Evolutionary conservation across 2,797 vertebrate genomes (phyloP).

Genomic region (Megalops cyprinoides): DNA sequence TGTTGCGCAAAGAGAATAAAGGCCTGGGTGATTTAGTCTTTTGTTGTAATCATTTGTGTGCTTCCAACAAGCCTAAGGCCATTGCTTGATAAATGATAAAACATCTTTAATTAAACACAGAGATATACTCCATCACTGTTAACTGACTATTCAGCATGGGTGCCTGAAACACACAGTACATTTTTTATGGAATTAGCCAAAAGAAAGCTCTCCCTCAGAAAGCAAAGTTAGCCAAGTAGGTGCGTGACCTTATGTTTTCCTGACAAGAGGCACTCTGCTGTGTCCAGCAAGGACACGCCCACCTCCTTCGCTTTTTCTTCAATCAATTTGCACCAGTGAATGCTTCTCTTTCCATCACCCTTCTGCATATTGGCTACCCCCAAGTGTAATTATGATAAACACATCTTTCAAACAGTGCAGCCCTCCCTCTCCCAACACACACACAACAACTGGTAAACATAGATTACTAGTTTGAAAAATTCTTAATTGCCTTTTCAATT

Average conservation of each 20-base stretch:
- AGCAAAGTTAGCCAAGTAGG: conserved; percentile 58
- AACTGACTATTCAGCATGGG: not conserved
- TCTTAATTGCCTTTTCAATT: conserved; percentile 3
- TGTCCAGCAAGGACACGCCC: conserved; percentile 68
- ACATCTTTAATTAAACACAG: not conserved
- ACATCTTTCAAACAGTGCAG: conserved; percentile 37
- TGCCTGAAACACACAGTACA: not conserved
- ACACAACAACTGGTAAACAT: conserved; percentile 25
- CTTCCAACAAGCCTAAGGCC: not conserved
- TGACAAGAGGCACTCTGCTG: conserved; percentile 55
- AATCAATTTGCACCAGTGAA: conserved; percentile 68
- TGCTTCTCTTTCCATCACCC: conserved; percentile 65
- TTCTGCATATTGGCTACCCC: conserved; percentile 41
- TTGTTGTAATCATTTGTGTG: not conserved
- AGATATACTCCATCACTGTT: not conserved
- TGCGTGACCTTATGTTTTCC: conserved; percentile 64
- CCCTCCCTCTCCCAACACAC: conserved; percentile 1
- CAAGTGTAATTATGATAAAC: conserved; percentile 46
- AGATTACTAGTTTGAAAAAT: conserved; percentile 41
- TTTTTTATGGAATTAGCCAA: not conserved
- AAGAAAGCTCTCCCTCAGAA: not conserved
- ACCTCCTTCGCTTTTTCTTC: conserved; percentile 74
- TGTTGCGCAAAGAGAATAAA: not conserved
- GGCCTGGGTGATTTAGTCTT: not conserved
- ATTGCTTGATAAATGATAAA: not conserved